Conservation (phyloP, 2,888 invertebrate species). For the Orthosia gothica region DNA sequence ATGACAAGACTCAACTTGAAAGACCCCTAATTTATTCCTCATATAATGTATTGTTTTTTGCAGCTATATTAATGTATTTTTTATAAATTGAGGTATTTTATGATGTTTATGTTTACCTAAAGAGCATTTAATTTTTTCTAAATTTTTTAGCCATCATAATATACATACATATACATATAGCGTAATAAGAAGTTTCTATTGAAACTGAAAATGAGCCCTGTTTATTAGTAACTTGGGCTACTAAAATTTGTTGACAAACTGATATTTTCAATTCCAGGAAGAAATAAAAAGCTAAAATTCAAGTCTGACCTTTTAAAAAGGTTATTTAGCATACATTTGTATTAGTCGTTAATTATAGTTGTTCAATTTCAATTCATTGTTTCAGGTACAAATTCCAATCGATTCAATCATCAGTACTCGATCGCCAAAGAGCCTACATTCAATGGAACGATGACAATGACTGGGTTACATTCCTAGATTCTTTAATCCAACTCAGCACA, state of each 20-base stretch:
- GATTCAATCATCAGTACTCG: slow-evolving; percentile 63
- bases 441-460: slow-evolving; percentile 62
- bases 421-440: slow-evolving; percentile 62
- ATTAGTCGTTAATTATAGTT: no score
- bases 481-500: slow-evolving; percentile 70
- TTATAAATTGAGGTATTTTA: neutral
- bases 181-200: no score
- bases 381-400: slow-evolving; percentile 70
- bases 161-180: no score
- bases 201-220: no score
- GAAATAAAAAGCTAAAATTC: no score
- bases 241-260: no score
- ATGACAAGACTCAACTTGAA: slow-evolving; percentile 34
- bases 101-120: neutral
- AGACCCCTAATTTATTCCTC: neutral
- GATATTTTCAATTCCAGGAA: no score
- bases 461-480: slow-evolving; percentile 75
- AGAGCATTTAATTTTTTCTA: neutral
- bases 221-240: no score
- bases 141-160: no score
- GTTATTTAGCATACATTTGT: no score
- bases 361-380: neutral
- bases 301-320: no score
- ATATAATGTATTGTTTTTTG: neutral
- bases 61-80: neutral